These are phyloP conservation scores for Zaprionus lineosus DNA, from an alignment of 2,888 invertebrate species.

Conservation along the genomic window DNA sequence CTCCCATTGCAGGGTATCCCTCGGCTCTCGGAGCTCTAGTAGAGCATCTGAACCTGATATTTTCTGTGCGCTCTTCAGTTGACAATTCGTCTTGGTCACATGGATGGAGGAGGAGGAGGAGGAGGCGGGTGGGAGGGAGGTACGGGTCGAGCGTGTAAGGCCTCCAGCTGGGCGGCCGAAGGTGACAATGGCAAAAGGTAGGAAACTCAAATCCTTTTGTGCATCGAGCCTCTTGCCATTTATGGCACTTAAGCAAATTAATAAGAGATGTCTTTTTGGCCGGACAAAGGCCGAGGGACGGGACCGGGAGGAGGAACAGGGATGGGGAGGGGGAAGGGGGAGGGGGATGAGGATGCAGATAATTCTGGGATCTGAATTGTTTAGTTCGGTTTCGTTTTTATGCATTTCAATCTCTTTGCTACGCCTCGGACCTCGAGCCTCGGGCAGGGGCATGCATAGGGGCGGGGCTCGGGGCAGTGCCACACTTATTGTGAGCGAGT, in stretches of 20 bases:
- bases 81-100: slow-evolving; percentile 74
- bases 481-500: slow-evolving; percentile 53
- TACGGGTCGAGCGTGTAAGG: slow-evolving; percentile 50
- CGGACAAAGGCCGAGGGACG: slow-evolving; percentile 32
- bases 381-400: slow-evolving; percentile 39
- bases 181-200: slow-evolving; percentile 41
- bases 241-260: slow-evolving; percentile 77
- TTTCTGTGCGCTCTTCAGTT: too few relatives aligned
- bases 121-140: slow-evolving; percentile 2
- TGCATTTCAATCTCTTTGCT: slow-evolving; percentile 70
- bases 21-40: too few relatives aligned
- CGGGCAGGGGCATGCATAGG: slow-evolving; percentile 9
- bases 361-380: not conserved
- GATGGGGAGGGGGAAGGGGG: not conserved
- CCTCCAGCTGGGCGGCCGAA: slow-evolving; percentile 64
- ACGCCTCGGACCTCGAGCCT: slow-evolving; percentile 33
- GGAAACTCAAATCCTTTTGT: slow-evolving; percentile 68
- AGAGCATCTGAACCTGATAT: too few relatives aligned
- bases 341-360: slow-evolving; percentile 1
- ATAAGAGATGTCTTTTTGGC: slow-evolving; percentile 62
- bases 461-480: slow-evolving; percentile 1
- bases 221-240: slow-evolving; percentile 56
- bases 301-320: slow-evolving; percentile 2
- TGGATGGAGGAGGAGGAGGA: too few relatives aligned
- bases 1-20: not conserved